phyloP scores from a whole-genome alignment of 2,888 invertebrate species.

The Drosophila mimica region DNA sequence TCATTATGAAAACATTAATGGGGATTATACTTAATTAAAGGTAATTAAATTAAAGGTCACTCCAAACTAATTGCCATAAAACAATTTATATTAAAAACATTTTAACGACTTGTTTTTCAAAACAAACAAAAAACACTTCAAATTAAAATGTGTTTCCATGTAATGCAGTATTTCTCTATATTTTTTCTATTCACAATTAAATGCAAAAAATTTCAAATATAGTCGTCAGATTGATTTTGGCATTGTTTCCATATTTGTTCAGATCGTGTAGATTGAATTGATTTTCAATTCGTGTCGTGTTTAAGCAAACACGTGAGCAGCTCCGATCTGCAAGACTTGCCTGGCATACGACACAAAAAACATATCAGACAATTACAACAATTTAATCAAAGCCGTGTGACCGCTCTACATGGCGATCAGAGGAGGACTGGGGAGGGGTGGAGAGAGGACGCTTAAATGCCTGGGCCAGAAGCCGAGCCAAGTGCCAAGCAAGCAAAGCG shows the following conservation, averaged over 20 bases:
- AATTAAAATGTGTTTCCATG: background rate
- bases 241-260: background rate
- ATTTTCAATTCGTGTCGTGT: conserved; percentile 27
- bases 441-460: conserved; percentile 10
- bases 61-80: background rate
- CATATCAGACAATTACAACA: conserved; percentile 35
- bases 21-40: background rate
- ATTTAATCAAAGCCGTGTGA: conserved; percentile 55
- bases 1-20: background rate
- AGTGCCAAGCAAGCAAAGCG: conserved; percentile 43
- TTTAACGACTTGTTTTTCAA: background rate
- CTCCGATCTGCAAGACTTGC: conserved; percentile 5
- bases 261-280: background rate
- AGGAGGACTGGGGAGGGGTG: background rate
- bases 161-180: background rate
- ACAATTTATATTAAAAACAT: background rate
- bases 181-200: background rate
- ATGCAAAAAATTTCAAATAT: background rate
- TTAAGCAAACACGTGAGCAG: conserved; percentile 24
- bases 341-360: conserved; percentile 7
- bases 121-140: background rate
- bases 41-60: background rate
- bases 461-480: conserved; percentile 39
- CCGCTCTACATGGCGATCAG: background rate
- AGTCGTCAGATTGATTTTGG: conserved; percentile 4